Percentiles rank a stretch among this genome's conserved stretches.
These are phyloP conservation scores for Tarsius wallacei DNA, from an alignment of 2,797 vertebrate genomes.

Conservation along the genomic window DNA sequence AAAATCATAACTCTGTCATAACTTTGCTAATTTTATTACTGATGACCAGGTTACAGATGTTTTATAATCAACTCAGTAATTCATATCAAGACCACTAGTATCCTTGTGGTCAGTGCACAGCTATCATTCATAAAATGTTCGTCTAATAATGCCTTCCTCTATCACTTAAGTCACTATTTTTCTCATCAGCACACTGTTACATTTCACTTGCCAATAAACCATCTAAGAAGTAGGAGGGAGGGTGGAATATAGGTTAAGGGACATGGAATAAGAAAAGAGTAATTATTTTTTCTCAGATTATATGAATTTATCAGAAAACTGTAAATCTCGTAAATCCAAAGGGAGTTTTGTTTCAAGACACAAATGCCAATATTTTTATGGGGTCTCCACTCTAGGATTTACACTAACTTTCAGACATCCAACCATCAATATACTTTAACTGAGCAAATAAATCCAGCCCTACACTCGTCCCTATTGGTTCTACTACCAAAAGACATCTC, in stretches of 20 bases:
- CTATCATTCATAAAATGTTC: background rate
- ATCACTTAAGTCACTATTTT: accelerated
- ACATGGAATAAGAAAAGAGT: background rate
- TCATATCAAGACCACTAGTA: accelerated
- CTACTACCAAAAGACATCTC: background rate
- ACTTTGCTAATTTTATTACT: constrained; percentile 63
- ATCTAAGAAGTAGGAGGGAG: background rate
- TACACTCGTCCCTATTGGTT: background rate
- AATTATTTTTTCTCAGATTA: background rate
- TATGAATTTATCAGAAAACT: background rate
- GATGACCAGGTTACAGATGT: constrained; percentile 48
- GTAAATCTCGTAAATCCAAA: background rate
- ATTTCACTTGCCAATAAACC: background rate
- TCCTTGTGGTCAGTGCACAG: too few species aligned
- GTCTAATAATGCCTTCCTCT: accelerated
- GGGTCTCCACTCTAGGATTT: background rate
- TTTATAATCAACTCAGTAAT: background rate
- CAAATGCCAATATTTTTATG: background rate
- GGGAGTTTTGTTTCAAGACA: accelerated
- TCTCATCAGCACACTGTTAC: background rate
- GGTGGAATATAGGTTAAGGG: background rate
- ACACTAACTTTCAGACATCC: background rate
- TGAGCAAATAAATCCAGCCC: background rate
- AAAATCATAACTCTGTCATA: background rate
- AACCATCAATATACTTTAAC: too few species aligned